Conservation (phyloP, 2,113 vertebrate genomes). For the Asarcornis scutulata region DNA sequence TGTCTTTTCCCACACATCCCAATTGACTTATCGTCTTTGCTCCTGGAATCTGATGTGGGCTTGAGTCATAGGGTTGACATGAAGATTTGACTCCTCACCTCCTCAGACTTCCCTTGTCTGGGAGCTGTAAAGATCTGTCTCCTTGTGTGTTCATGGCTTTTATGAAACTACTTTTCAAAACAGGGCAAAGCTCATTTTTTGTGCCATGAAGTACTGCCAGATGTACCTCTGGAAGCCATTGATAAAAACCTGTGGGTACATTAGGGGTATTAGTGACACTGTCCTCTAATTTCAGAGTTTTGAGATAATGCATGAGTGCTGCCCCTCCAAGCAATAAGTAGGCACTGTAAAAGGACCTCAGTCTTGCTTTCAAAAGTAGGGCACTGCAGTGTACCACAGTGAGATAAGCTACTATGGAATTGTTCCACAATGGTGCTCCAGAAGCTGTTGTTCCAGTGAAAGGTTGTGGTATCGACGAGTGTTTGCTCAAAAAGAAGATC, state of each 20-base stretch:
- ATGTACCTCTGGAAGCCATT: neutral
- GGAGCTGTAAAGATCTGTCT: neutral
- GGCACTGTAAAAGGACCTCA: neutral
- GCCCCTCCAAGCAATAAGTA: neutral
- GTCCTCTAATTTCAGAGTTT: neutral
- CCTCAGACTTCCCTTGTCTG: neutral
- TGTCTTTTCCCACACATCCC: neutral
- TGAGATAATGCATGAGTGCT: neutral
- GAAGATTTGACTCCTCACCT: neutral
- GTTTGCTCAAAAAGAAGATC: neutral
- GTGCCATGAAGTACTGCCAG: neutral
- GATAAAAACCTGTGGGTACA: neutral
- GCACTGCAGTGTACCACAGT: fast-evolving
- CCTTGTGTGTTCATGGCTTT: neutral
- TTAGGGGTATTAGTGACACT: neutral
- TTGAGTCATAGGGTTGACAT: slow-evolving; percentile 11
- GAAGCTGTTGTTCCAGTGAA: neutral
- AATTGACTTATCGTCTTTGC: neutral
- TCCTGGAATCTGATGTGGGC: neutral
- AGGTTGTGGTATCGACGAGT: neutral
- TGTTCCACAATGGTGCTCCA: neutral
- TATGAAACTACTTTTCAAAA: neutral
- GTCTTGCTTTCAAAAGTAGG: neutral
- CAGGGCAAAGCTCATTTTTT: neutral
- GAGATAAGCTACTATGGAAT: neutral